phyloP scores from a whole-genome alignment of 2,113 vertebrate genomes.

The Psilopogon haemacephalus region DNA sequence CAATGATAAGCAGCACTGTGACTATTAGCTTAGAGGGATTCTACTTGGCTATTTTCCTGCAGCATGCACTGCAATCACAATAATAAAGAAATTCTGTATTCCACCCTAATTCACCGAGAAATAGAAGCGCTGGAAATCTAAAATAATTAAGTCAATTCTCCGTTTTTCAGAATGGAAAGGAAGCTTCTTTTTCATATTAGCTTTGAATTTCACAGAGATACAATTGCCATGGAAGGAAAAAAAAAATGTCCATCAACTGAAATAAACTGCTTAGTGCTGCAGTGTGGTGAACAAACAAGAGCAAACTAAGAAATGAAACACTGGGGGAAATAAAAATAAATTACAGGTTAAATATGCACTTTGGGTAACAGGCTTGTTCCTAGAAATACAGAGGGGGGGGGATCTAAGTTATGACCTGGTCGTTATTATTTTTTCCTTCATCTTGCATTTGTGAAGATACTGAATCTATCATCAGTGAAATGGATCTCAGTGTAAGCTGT shows the following conservation, averaged over 20 bases:
- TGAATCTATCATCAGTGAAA: conserved; percentile 44
- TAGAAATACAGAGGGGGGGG: neutral
- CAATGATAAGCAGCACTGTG: conserved; percentile 40
- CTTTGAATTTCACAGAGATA: conserved; percentile 69
- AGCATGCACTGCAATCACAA: conserved; percentile 44
- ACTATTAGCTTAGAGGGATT: conserved; percentile 60
- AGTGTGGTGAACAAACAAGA: conserved; percentile 39
- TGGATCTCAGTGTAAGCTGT: conserved; percentile 8
- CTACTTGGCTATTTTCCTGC: conserved; percentile 67
- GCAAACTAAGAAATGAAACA: conserved; percentile 24
- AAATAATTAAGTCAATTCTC: conserved; percentile 54
- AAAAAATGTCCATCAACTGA: conserved; percentile 65
- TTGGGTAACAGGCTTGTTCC: conserved; percentile 4
- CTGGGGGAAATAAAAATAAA: conserved; percentile 14
- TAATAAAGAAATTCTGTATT: conserved; percentile 71
- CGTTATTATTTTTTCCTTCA: neutral
- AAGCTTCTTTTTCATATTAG: conserved; percentile 36
- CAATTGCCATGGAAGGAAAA: conserved; percentile 36
- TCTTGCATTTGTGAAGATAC: conserved; percentile 31
- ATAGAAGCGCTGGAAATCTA: conserved; percentile 63
- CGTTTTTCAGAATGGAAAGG: conserved; percentile 61
- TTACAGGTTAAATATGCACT: neutral
- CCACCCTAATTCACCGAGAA: conserved; percentile 62
- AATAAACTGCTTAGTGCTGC: conserved; percentile 65
- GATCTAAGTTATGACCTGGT: neutral